Base-by-base conservation (phyloP, 2,888 invertebrate genomes). In the Trachelus troglodyta region DNA sequence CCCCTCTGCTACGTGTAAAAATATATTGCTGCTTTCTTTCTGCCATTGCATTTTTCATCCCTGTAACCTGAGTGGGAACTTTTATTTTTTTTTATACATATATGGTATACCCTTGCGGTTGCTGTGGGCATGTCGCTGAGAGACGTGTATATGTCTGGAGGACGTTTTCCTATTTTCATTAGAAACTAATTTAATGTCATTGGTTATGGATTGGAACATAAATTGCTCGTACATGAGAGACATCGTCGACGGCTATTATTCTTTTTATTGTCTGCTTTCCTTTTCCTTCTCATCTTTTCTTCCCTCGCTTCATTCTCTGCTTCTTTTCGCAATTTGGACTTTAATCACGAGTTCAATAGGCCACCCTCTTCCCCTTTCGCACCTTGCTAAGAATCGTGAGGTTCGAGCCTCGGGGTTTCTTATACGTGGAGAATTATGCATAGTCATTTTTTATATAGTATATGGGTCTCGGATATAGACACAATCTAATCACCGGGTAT, bases 31-130 rank as follows among this genome's bases (percentile, higher is more conserved):
- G 80, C 75, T 80, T 80, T 80, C 82, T 83, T 83, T 77, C 79
- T 75, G 77, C 73, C 79, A 82, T 79, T 83, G 83, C 83, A 85
- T 85, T 84, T 86, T 86, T 86, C 81, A 84, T 79, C 80, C 35
- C 15, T 69, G 76, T 69, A 77, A 73, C 73, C 2, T 56, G 56
- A 56, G 56, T 56, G 15, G 12, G 23, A 71, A n/a, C 34, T 74
- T 30, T 23, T 74, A 35, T 74, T 33, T 11, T 35, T 12, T 3
- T 35, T 3, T 12, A 12, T 3, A 35, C 12, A 15, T 6, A 23
- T 6, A 11, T 15, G n/a, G 35, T 12, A 15, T 33, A 30, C 12
- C 9, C 23, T 23, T 23, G 56, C 9, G 56, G 23, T 23, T 23
- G 23, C 56, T 9, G 9, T 23, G 2, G 56, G 56, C 6, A 56